Evolutionary conservation across 1,140 invertebrate species (phyloP).

Genomic region (Drosophila busckii): DNA sequence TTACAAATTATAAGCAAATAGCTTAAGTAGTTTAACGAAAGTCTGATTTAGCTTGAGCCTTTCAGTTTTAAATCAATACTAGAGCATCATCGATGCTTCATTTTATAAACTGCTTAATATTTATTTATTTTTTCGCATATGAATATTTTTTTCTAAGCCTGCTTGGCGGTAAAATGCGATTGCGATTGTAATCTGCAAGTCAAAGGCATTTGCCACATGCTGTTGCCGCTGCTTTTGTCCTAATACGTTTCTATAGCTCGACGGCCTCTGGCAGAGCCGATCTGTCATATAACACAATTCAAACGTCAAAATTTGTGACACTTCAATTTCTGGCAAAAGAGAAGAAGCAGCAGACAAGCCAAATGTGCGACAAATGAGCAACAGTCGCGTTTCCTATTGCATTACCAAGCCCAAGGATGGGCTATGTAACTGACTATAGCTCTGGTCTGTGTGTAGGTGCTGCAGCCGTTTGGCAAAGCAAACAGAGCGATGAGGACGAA

Average conservation of each 20-base stretch:
- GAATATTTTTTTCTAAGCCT: too few species aligned
- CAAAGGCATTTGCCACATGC: conserved; percentile 26
- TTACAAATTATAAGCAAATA: too few species aligned
- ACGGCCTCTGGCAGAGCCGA: conserved; percentile 32
- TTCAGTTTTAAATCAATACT: too few species aligned
- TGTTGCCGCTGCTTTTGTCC: conserved; percentile 19
- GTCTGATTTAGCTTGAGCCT: too few species aligned
- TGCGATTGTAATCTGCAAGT: conserved; percentile 11
- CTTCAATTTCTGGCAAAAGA: conserved; percentile 64
- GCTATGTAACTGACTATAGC: background rate
- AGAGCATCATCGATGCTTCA: too few species aligned
- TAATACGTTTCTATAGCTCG: conserved; percentile 46
- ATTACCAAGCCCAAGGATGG: conserved; percentile 13
- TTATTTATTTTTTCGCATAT: too few species aligned
- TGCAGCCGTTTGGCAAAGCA: conserved; percentile 46
- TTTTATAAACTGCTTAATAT: too few species aligned
- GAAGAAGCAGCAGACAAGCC: conserved; percentile 15
- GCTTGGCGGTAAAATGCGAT: too few species aligned
- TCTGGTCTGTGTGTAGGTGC: conserved; percentile 55
- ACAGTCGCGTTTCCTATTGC: conserved; percentile 45
- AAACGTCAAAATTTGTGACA: conserved; percentile 72
- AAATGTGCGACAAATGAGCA: conserved; percentile 65
- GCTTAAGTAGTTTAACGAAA: too few species aligned
- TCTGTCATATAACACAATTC: conserved; percentile 67
- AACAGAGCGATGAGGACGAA: conserved; percentile 11